phyloP scores from a whole-genome alignment of 2,113 vertebrate genomes.

The Trichechus manatus region DNA sequence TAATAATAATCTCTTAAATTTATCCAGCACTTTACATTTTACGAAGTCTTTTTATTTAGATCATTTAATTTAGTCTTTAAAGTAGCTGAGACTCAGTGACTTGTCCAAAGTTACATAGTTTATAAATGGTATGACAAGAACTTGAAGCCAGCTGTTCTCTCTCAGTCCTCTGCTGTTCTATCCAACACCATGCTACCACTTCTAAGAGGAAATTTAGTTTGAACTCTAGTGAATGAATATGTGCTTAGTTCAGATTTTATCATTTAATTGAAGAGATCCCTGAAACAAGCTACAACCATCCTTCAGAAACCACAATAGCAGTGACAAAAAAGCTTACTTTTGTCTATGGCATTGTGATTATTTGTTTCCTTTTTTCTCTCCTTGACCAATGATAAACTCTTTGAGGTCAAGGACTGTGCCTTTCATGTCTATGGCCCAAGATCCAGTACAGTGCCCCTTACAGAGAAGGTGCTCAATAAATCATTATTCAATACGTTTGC shows the following conservation, averaged over 20 bases:
- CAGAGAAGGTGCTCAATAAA: neutral
- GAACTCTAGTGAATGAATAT: neutral
- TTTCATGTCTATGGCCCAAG: neutral
- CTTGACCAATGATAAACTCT: neutral
- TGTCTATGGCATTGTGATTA: neutral
- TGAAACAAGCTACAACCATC: neutral
- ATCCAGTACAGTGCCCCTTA: neutral
- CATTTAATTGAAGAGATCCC: neutral
- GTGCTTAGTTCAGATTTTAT: neutral
- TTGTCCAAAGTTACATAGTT: neutral
- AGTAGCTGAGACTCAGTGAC: neutral
- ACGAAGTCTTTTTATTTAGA: neutral
- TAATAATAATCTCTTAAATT: neutral
- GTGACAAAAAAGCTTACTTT: neutral
- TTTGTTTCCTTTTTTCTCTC: neutral
- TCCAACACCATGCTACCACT: neutral
- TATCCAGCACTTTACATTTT: neutral
- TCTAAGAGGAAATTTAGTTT: neutral
- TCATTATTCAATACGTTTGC: neutral
- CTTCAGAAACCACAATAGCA: neutral
- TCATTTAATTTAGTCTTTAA: neutral
- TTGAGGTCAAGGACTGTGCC: neutral
- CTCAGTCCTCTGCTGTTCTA: neutral
- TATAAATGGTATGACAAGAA: neutral
- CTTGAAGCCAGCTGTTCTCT: neutral